These are phyloP conservation scores for Apogon talboti DNA, from an alignment of 2,797 vertebrate species.

Conservation along the genomic window DNA sequence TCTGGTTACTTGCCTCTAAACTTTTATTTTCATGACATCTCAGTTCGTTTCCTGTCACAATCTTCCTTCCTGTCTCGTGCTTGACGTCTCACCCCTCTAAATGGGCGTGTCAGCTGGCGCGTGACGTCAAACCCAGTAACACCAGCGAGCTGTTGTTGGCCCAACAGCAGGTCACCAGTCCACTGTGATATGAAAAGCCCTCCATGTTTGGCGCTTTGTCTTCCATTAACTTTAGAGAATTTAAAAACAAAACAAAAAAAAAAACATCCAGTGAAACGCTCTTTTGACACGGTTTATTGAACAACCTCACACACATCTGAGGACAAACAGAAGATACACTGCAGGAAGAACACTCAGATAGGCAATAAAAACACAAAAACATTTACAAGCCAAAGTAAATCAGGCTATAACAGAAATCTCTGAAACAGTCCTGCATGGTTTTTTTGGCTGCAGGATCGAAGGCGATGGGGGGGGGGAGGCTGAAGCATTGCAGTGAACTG, in stretches of 20 bases:
- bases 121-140: constrained; percentile 69
- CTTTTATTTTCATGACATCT: constrained; percentile 60
- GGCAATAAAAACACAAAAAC: constrained; percentile 69
- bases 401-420: constrained; percentile 50
- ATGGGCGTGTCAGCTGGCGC: constrained; percentile 70
- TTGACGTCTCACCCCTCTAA: constrained; percentile 20
- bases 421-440: constrained; percentile 58
- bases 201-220: constrained; percentile 51
- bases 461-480: constrained; percentile 17
- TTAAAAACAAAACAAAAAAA: neutral
- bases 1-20: accelerated
- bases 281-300: constrained; percentile 81
- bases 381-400: constrained; percentile 71
- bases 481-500: constrained; percentile 64
- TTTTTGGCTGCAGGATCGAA: constrained; percentile 14
- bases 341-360: constrained; percentile 70
- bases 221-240: constrained; percentile 32
- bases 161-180: constrained; percentile 52
- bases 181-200: constrained; percentile 39
- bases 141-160: constrained; percentile 54
- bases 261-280: constrained; percentile 13
- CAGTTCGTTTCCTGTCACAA: neutral
- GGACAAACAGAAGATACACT: constrained; percentile 78
- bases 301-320: constrained; percentile 77
- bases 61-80: neutral